These are phyloP conservation scores for Xyrichtys novacula DNA, from an alignment of 2,797 vertebrate species.

Conservation along the genomic window DNA sequence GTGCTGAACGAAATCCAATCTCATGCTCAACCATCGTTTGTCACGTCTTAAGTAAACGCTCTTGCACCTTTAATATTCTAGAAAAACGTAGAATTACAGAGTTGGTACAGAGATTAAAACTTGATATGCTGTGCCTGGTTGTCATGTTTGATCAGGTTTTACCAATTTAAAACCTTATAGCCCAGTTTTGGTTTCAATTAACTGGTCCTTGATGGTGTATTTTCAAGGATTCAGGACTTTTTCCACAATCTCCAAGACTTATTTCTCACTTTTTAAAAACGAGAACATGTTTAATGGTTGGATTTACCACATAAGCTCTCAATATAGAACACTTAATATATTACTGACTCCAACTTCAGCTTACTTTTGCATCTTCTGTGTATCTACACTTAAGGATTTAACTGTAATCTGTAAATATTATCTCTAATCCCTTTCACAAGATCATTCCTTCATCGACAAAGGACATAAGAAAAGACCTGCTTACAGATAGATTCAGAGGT, in stretches of 20 bases:
- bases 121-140: conserved; percentile 15
- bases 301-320: not conserved
- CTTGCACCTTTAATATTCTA: conserved; percentile 68
- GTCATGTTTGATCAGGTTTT: conserved; percentile 37
- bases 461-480: conserved; percentile 35
- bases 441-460: conserved; percentile 53
- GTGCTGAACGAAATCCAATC: conserved; percentile 88
- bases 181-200: conserved; percentile 3
- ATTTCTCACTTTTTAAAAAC: not conserved
- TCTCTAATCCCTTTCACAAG: conserved; percentile 48
- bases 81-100: conserved; percentile 14
- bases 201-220: not conserved
- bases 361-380: conserved; percentile 16
- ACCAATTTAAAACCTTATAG: conserved; percentile 19
- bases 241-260: not conserved
- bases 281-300: conserved; percentile 1
- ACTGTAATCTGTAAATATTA: conserved; percentile 52
- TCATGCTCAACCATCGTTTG: conserved; percentile 87
- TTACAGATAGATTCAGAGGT: conserved; percentile 33
- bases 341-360: conserved; percentile 6
- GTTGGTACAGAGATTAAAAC: conserved; percentile 13
- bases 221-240: not conserved
- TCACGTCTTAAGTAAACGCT: conserved; percentile 88
- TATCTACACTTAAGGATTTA: conserved; percentile 47
- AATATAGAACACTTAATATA: not conserved